Evolutionary conservation across 2,797 vertebrate genomes (phyloP), one percentile per base, ranked within the genome.

Genomic region (Thalassophryne amazonica): DNA sequence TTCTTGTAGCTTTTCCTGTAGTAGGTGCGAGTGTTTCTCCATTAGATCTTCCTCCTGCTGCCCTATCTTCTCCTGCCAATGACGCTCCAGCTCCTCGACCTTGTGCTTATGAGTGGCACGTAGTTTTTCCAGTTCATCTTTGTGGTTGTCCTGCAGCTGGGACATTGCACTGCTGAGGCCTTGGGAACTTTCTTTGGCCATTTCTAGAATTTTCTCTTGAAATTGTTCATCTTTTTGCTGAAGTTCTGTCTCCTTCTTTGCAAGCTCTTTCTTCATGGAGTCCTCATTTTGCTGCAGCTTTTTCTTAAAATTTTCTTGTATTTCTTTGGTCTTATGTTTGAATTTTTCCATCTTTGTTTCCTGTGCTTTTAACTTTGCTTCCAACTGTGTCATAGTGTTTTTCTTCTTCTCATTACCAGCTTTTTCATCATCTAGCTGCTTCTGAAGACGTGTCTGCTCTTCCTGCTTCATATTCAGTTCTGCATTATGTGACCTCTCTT

Each of bases 271-370:
- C 77, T 93, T 96, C 17, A 93, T 79, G 56, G 87, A 93, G 60
- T 92, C 91, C 75, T 99, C 95, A 45, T 91, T 92, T 47, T 97
- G 93, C 30, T 91, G 86, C 36, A 97, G 82, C 76, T 93, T 94
- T 61, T 92, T 95, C 85, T 93, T 95, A 13, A 92, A 91, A 20
- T 65, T 87, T 43, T 97, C 95, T 15, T 96, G 93, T 75, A 93
- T 91, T 57, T 97, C 94, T 90, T 94, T 96, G 73, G 88, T 80
- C 64, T 93, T 97, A 61, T 92, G 89, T 59, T 90, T 95, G 7
- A 94, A 60, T 77, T 93, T 95, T 34, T 97, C 94, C 77, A 93
- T 86, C 73, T 94, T 94, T 36, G 84, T 89, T 52, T 96, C 95
- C 75, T 95, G 93, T 20, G 75, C 59, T 86, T 94, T 96, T 20